Evolutionary conservation across 1,140 invertebrate species (phyloP), one percentile per base, ranked within the genome.

Genomic region (Trichonephila inaurata): DNA sequence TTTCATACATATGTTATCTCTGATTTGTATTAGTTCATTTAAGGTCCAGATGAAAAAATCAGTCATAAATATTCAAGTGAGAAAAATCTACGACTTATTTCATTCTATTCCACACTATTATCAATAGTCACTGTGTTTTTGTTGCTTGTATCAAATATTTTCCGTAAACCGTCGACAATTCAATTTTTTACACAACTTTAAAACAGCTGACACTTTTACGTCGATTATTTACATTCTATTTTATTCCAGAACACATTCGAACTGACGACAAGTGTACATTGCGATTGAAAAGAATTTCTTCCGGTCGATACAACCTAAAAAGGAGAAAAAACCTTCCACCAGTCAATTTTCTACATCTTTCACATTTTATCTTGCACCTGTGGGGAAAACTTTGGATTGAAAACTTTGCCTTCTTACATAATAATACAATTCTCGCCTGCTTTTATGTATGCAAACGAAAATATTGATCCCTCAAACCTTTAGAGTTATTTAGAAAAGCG

Each of bases 291-390:
- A 69, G 66, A 21, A 24, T 69, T 69, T 69, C n/a, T 66, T 51
- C 51, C 3, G 24, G n/a, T 69, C 66, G 66, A 28, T 69, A 24
- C 66, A 69, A 28, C n/a, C n/a, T 69, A n/a, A 24, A 69, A 69
- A 69, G 28, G 28, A 1, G 1, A 28, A 28, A 28, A 28, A 28
- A 28, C n/a, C 24, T 69, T 69, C 66, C 14, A 69, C 2, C 66
- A 69, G 66, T 69, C 66, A 69, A 24, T n/a, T 69, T 14, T 14
- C 66, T 28, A 14, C 66, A 69, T 28, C 66, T 69, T 69, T 69
- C 66, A 28, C 24, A 69, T 69, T 69, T 69, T 69, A 69, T 69
- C 24, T 69, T 69, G 66, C 24, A 69, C 66, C 66, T n/a, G 66
- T 14, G 66, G 51, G 51, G 51, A 24, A 24, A 21, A 69, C 21